Evolutionary conservation across 2,113 vertebrate genomes (phyloP), one percentile per base, ranked within the genome.

Genomic region (Numida meleagris): DNA sequence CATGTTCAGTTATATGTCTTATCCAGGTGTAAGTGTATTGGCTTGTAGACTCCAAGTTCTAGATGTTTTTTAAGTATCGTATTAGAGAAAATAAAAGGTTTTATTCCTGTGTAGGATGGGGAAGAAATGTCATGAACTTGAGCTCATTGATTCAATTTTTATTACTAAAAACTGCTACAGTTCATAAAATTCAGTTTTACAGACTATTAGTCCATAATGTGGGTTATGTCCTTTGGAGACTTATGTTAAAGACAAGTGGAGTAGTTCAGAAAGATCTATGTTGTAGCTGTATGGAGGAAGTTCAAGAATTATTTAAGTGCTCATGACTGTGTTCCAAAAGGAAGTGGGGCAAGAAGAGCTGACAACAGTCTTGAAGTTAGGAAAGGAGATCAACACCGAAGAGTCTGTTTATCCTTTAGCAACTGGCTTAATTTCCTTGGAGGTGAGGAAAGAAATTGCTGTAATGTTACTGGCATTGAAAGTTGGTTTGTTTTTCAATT

Each of bases 121-220:
- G 63, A 88, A 63, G 63, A 94, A 89, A 59, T 88, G 50, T 63
- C 72, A 48, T 86, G 66, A 74, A 1, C 59, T 74, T 29, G 72
- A 94, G 72, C 80, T 45, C 81, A 88, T 34, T 91, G 91, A 77
- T 89, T 94, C 53, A 5, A 6, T 76, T 95, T 95, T 95, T 95
- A 95, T 88, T 88, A 48, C 72, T 74, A 38, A 61, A 93, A 91
- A 89, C 59, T 72, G 93, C 84, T 94, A n/a, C 89, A 92, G 89
- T 92, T 95, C 91, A 94, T 94, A 96, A 94, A 96, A 94, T 85
- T 86, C 84, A 77, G 89, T 94, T 95, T 95, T 95, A 94, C 75
- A 91, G 82, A 68, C 82, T 95, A 59, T 96, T 95, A 96, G 93
- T 80, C 75, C 79, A 86, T 91, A 94, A 95, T 91, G 82, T 91